Evolutionary conservation across 2,797 vertebrate genomes (phyloP), one percentile per base, ranked within the genome.

Genomic region (Todus mexicanus): DNA sequence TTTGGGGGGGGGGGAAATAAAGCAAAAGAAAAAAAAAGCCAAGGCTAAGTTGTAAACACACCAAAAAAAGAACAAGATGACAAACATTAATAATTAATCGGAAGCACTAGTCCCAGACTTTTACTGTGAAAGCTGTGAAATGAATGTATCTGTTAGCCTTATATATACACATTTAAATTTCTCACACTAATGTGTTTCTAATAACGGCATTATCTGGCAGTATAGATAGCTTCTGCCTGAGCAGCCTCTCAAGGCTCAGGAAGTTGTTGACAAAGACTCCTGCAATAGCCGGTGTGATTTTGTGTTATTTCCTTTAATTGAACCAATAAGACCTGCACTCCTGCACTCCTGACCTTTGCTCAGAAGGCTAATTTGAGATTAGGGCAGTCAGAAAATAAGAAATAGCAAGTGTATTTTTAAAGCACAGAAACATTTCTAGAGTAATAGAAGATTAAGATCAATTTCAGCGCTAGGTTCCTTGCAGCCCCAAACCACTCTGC

Each of bases 261-360:
- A 95, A 95, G 83, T 89, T 93, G 96, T 96, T 95, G 92, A 91
- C 87, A 94, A 95, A 87, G 65, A 90, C 84, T 93, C 66, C 77
- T 88, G 82, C 76, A 94, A 89, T 29, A 95, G 81, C 45, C 72
- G 83, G 63, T 87, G 92, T 89, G 89, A 96, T 93, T 95, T 93
- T 90, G 81, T 72, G 69, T 90, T 94, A 88, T 92, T 95, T 94
- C 95, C 76, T 86, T 87, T 84, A 90, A 94, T 50, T 91, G 87
- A 86, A 91, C 83, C 66, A 92, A 63, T 93, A 80, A 96, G 72
- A 93, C 87, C 72, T 72, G 72, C 73, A 59, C 54, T 91, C 78
- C 63, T 45, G 64, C 87, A 60, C 84, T 77, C 69, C 84, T 60
- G 94, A 73, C 79, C 89, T 93, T 77, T 91, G 47, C 89, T 93